phyloP scores from a whole-genome alignment of 2,888 invertebrate genomes.

The Ethmia dodecea region DNA sequence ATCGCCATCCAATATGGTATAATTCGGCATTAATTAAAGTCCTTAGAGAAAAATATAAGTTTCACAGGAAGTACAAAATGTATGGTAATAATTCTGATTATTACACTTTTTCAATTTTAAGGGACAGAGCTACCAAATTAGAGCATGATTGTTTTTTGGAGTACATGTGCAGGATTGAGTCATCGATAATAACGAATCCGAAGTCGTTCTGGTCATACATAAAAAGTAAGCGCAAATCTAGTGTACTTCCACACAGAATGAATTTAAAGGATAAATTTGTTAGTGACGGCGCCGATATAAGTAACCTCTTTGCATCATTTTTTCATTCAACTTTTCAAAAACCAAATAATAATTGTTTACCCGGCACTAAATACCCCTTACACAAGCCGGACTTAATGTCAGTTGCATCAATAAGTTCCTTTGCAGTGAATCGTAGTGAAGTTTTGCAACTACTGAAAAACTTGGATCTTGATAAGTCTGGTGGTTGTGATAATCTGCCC shows the following conservation, averaged over 20 bases:
- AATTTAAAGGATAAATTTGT: background rate
- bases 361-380: background rate
- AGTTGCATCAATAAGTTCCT: background rate
- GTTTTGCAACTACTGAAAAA: too few species aligned
- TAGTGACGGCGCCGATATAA: background rate
- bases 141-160: conserved; percentile 2
- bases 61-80: conserved; percentile 10
- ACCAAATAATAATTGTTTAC: background rate
- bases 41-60: conserved; percentile 14
- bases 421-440: background rate
- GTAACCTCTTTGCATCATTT: conserved; percentile 2
- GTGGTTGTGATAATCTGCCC: conserved; percentile 1
- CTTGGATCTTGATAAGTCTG: background rate
- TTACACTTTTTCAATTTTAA: background rate
- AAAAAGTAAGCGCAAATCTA: conserved; percentile 4
- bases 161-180: conserved; percentile 2
- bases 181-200: conserved; percentile 2
- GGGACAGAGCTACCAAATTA: background rate
- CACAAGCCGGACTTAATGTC: background rate
- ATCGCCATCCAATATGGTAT: conserved; percentile 16
- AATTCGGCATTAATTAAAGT: conserved; percentile 18
- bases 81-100: conserved; percentile 12
- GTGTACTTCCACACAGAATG: background rate
- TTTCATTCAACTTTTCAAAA: conserved; percentile 3
- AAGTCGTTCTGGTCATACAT: conserved; percentile 9